These are phyloP conservation scores for Dorcus hopei DNA, from an alignment of 2,888 invertebrate genomes.

Conservation along the genomic window DNA sequence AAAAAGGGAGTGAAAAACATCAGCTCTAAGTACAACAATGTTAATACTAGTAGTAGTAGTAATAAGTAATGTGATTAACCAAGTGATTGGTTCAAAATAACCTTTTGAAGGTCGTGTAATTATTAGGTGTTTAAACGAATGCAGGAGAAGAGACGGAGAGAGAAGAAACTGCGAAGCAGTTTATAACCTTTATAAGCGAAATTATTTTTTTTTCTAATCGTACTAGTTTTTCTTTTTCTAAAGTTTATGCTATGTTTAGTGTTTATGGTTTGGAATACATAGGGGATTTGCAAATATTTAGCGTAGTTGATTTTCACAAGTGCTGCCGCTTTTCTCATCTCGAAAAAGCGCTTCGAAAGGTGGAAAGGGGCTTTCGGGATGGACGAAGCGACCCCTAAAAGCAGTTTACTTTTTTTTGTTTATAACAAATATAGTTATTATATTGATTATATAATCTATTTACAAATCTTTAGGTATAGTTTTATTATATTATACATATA, in stretches of 20 bases:
- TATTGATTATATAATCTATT: slow-evolving; percentile 19
- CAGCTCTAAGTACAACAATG: slow-evolving; percentile 12
- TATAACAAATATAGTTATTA: slow-evolving; percentile 36
- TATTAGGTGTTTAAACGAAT: slow-evolving; percentile 29
- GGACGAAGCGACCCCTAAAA: not conserved
- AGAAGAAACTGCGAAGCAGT: slow-evolving; percentile 39
- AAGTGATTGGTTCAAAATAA: slow-evolving; percentile 33
- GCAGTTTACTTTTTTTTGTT: slow-evolving; percentile 30
- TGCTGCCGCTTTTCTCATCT: slow-evolving; percentile 3
- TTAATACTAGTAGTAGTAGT: slow-evolving; percentile 26
- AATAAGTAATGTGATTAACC: slow-evolving; percentile 41
- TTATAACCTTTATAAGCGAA: slow-evolving; percentile 31
- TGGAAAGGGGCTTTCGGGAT: not conserved
- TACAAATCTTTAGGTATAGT: slow-evolving; percentile 17
- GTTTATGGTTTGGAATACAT: slow-evolving; percentile 43
- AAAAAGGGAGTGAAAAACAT: no score
- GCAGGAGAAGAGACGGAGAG: no score
- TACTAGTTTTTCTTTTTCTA: slow-evolving; percentile 38
- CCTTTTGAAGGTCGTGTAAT: slow-evolving; percentile 40
- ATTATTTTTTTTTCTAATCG: slow-evolving; percentile 34
- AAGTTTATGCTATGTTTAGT: slow-evolving; percentile 22
- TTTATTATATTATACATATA: slow-evolving; percentile 15
- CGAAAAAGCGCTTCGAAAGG: not conserved
- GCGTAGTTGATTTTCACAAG: slow-evolving; percentile 18
- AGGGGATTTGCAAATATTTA: slow-evolving; percentile 46